These are phyloP conservation scores for Erpornis zantholeuca DNA, from an alignment of 2,113 vertebrate genomes.

Conservation along the genomic window DNA sequence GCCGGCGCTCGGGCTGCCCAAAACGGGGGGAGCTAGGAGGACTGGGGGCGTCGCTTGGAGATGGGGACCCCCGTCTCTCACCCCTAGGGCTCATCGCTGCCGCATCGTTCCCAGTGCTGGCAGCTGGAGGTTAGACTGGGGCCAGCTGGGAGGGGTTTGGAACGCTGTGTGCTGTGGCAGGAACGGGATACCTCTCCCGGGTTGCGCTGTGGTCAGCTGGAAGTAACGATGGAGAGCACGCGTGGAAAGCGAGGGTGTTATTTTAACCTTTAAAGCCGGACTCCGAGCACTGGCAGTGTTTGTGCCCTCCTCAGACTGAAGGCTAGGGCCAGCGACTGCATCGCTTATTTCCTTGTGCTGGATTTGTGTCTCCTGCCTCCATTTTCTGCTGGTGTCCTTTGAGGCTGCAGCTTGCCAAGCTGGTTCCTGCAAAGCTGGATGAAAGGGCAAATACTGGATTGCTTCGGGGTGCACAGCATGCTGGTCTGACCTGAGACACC, in stretches of 20 bases:
- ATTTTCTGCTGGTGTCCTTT: not conserved
- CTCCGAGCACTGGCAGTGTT: not conserved
- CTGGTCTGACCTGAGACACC: not conserved
- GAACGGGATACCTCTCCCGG: fast-evolving
- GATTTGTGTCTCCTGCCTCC: not conserved
- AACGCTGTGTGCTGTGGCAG: not conserved
- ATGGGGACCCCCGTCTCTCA: not conserved
- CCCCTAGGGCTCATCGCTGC: not conserved
- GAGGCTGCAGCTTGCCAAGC: not conserved
- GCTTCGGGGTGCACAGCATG: fast-evolving
- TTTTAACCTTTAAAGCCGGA: not conserved
- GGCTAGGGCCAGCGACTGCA: fast-evolving
- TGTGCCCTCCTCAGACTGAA: not conserved
- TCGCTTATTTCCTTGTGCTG: not conserved
- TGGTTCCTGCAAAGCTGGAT: not conserved
- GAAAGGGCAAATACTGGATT: not conserved
- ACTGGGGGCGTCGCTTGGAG: too few relatives aligned
- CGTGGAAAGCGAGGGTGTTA: not conserved
- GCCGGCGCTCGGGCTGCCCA: not conserved
- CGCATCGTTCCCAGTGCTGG: not conserved
- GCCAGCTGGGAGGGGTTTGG: not conserved
- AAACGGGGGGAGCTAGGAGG: not conserved
- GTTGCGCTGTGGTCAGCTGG: not conserved
- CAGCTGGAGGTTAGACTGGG: not conserved
- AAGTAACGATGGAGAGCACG: not conserved